Conservation (phyloP, 2,888 invertebrate genomes). For the Eupeodes latifasciatus region DNA sequence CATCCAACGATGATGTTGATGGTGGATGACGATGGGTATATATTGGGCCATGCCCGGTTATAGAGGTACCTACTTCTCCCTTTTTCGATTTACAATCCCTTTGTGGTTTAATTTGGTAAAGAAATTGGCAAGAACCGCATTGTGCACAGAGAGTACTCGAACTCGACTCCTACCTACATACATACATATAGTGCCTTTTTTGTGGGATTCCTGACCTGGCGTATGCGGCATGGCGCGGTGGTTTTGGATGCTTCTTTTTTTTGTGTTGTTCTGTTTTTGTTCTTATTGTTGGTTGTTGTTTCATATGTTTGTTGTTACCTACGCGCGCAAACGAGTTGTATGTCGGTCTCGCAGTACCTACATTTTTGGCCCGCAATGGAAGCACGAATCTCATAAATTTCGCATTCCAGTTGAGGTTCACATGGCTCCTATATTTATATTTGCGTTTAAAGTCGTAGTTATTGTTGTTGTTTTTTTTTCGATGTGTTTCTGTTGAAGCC, state of each 20-base stretch:
- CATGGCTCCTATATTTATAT: slow-evolving; percentile 68
- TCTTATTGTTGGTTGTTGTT: background rate
- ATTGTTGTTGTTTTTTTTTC: slow-evolving; percentile 18
- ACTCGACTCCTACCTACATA: too few species aligned
- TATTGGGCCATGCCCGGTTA: slow-evolving; percentile 21
- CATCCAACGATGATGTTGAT: slow-evolving; percentile 20
- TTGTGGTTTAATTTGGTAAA: slow-evolving; percentile 71
- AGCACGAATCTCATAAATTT: slow-evolving; percentile 70
- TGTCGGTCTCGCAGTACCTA: slow-evolving; percentile 26
- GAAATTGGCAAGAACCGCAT: slow-evolving; percentile 71
- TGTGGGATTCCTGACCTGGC: slow-evolving; percentile 73
- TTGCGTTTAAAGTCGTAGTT: slow-evolving; percentile 39
- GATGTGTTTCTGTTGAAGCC: slow-evolving; percentile 38
- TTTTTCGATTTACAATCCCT: slow-evolving; percentile 53
- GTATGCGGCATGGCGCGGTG: slow-evolving; percentile 52
- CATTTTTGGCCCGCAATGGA: slow-evolving; percentile 70
- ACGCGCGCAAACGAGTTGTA: slow-evolving; percentile 69
- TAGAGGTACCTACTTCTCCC: slow-evolving; percentile 39
- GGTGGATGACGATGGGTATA: slow-evolving; percentile 13
- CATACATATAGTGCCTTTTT: slow-evolving; percentile 18
- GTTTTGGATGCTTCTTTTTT: slow-evolving; percentile 29
- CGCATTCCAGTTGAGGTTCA: slow-evolving; percentile 70
- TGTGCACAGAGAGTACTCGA: slow-evolving; percentile 34
- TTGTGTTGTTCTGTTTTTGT: slow-evolving; percentile 16
- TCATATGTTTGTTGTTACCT: slow-evolving; percentile 25